A percentile compares a stretch with the other conserved stretches of the same genome.
Evolutionary conservation across 2,113 vertebrate genomes (phyloP).

Genomic region (Sclerurus mexicanus): DNA sequence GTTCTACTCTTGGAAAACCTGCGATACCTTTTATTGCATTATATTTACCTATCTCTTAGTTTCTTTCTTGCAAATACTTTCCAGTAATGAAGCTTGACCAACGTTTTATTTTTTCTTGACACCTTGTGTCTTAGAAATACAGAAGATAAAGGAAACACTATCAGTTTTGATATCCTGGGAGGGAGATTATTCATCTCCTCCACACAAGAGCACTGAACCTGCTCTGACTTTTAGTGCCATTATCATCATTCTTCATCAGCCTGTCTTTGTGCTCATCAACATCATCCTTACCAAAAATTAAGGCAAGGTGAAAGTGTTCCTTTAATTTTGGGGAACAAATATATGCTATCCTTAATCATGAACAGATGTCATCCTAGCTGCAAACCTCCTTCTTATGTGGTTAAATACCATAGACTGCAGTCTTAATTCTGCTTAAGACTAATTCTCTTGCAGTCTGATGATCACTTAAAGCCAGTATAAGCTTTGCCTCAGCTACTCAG

Average conservation of each 20-base stretch:
- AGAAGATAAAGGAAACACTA: neutral
- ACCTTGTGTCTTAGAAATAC: neutral
- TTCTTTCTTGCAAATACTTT: neutral
- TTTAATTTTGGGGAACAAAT: conserved; percentile 19
- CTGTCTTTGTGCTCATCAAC: neutral
- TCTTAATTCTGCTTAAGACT: neutral
- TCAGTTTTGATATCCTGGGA: neutral
- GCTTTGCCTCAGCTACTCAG: neutral
- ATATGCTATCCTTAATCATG: neutral
- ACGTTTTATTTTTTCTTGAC: neutral
- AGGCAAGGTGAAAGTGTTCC: conserved; percentile 27
- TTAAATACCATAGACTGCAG: neutral
- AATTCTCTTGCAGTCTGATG: neutral
- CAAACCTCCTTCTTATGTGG: neutral
- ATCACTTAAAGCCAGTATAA: neutral
- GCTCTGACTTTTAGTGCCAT: neutral
- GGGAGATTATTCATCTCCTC: conserved; percentile 3
- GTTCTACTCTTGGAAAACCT: neutral
- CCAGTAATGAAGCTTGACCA: neutral
- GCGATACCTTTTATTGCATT: neutral
- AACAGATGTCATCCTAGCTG: neutral
- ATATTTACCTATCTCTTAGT: neutral
- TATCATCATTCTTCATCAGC: neutral
- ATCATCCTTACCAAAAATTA: conserved; percentile 17
- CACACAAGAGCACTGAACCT: neutral